These are phyloP conservation scores for Lepilemur septentrionalis DNA, from an alignment of 2,797 vertebrate genomes.

Conservation along the genomic window DNA sequence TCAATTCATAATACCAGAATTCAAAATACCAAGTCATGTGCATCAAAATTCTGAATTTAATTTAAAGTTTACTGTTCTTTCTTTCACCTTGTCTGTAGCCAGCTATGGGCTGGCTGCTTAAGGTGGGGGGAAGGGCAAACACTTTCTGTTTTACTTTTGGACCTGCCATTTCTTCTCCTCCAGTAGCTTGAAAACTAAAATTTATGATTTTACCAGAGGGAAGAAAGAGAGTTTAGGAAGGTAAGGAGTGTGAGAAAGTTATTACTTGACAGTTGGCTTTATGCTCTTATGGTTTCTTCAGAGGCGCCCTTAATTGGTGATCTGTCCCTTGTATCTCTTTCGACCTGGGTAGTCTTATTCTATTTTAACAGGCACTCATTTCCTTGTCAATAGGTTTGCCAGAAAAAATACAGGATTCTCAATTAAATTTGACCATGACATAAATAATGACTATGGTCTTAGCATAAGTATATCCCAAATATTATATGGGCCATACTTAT, in stretches of 20 bases:
- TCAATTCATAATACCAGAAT: background rate
- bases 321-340: background rate
- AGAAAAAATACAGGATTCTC: background rate
- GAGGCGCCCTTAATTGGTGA: background rate
- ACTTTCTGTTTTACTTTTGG: background rate
- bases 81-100: background rate
- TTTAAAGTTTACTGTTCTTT: constrained; percentile 3
- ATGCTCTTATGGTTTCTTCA: background rate
- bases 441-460: background rate
- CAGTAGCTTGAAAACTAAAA: constrained; percentile 8
- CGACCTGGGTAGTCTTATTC: background rate
- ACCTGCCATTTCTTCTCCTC: background rate
- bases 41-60: background rate
- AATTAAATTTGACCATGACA: background rate
- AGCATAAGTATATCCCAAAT: background rate
- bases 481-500: background rate
- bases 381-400: background rate
- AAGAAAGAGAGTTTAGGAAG: background rate
- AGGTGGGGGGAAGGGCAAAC: background rate
- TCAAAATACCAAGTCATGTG: background rate
- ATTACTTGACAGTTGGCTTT: background rate
- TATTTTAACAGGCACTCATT: background rate
- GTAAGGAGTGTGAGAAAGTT: background rate
- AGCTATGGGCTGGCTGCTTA: background rate
- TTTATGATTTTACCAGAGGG: background rate